Evolutionary conservation across 1,140 invertebrate species (phyloP), one percentile per base, ranked within the genome.

Genomic region (Atta cephalotes): DNA sequence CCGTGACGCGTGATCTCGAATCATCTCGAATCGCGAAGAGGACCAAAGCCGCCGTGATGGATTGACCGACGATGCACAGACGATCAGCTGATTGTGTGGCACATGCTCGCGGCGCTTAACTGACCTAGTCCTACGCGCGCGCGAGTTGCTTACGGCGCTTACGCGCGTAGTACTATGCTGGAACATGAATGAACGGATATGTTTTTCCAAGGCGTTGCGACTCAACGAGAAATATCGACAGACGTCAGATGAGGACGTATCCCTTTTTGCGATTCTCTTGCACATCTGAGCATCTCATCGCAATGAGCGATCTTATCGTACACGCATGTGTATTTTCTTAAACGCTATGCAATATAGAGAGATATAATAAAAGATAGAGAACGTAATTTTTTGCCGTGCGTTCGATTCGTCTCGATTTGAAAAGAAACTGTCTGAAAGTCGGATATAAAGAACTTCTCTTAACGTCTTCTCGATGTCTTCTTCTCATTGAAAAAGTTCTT

Each of bases 51-150:
- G 65, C 31, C 65, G 65, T 7, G 65, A 35, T 66, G 31, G 65
- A 12, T 18, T 45, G 16, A 18, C 9, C 49, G 62, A 35, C 63
- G 12, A 31, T 28, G 65, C 10, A 66, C 14, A 28, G 12, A 25
- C 35, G 39, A 74, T 80, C 80, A 82, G 80, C 80, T 82, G 80
- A 82, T 60, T 53, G 39, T 35, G 16, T 16, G 65, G 18, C 49
- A n/a, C 21, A 7, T 9, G 9, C 45, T 12, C 49, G n/a, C 65
- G 65, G 35, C 35, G 65, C n/a, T 21, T 68, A 68, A 68, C 65
- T 68, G 65, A 68, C n/a, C 65, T 68, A 68, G 35, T n/a, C n/a
- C 35, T 68, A 68, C n/a, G 53, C 58, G 28, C 72, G 51, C 25
- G 35, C n/a, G 68, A 49, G 49, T 53, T 14, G 35, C 9, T 45